Conservation (phyloP, 2,888 invertebrate species). For the Maniola hyperantus region DNA sequence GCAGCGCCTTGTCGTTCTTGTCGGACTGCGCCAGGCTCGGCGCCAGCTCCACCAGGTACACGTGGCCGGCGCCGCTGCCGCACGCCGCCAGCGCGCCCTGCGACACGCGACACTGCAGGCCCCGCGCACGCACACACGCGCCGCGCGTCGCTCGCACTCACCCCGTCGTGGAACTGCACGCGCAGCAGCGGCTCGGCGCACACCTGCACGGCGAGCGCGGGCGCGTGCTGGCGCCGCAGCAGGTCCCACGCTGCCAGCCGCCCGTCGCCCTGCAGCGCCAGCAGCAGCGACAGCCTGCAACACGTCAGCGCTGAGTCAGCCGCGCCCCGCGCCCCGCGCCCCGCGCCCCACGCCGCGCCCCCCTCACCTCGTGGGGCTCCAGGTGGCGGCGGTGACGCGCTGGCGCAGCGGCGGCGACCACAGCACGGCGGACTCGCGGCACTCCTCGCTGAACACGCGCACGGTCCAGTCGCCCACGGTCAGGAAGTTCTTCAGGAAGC, state of each 20-base stretch:
- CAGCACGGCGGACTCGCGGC: constrained; percentile 93
- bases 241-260: constrained; percentile 94
- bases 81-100: constrained; percentile 86
- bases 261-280: constrained; percentile 90
- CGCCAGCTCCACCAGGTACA: constrained; percentile 89
- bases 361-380: constrained; percentile 89
- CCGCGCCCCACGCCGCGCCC: background rate
- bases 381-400: constrained; percentile 88
- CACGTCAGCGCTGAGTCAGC: background rate
- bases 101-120: constrained; percentile 6
- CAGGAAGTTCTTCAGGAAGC: constrained; percentile 95
- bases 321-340: background rate
- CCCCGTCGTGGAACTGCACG: constrained; percentile 68
- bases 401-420: constrained; percentile 89
- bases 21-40: constrained; percentile 84
- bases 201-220: constrained; percentile 84
- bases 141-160: constrained; percentile 35
- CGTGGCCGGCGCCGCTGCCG: constrained; percentile 87
- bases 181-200: constrained; percentile 74
- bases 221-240: constrained; percentile 90
- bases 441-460: constrained; percentile 97
- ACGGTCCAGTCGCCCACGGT: constrained; percentile 97
- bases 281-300: constrained; percentile 89
- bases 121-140: background rate
- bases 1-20: constrained; percentile 87